Base-by-base conservation (phyloP, 2,888 invertebrate genomes). In the Pyralis farinalis region DNA sequence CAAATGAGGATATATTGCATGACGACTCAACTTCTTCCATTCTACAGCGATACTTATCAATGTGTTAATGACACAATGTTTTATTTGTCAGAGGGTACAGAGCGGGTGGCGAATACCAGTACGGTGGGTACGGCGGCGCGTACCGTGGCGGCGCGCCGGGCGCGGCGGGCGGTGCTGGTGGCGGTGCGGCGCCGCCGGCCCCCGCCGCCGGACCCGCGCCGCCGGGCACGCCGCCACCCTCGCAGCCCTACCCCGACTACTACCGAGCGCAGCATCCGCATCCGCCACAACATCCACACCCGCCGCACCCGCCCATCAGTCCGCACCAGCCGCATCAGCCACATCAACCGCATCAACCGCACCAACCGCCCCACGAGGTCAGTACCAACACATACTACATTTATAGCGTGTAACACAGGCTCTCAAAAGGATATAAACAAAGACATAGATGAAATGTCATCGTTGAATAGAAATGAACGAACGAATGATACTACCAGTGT, bases 71-170 rank as follows among this genome's bases (percentile, higher is more conserved):
- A n/a, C n/a, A n/a, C n/a, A n/a, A n/a, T n/a, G n/a, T n/a, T n/a
- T n/a, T n/a, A n/a, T n/a, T n/a, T n/a, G n/a, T n/a, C 70, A 81
- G 82, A 60, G 78, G 79, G 42, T 80, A 80, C 67, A 72, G 76
- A 35, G 64, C 60, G 35, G 64, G 52, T 38, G 47, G 64, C 52
- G 71, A 69, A 55, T 67, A 69, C 58, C 74, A 77, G 63, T 83
- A 83, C 77, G 78, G 77, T 54, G 76, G 91, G 76, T 80, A 90
- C 90, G 71, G 83, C 54, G 74, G 71, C 64, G 74, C 74, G 46
- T 74, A 74, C 67, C 73, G 76, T 47, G 90, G 68, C 40, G 74
- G 60, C 71, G 87, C 63, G 68, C 83, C 76, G 42, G 56, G 87
- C 53, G 53, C 36, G 43, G 72, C 11, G 7, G 20, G 71, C 42